Evolutionary conservation across 2,888 invertebrate genomes (phyloP), one percentile per base, ranked within the genome.

Genomic region (Spodoptera exigua): DNA sequence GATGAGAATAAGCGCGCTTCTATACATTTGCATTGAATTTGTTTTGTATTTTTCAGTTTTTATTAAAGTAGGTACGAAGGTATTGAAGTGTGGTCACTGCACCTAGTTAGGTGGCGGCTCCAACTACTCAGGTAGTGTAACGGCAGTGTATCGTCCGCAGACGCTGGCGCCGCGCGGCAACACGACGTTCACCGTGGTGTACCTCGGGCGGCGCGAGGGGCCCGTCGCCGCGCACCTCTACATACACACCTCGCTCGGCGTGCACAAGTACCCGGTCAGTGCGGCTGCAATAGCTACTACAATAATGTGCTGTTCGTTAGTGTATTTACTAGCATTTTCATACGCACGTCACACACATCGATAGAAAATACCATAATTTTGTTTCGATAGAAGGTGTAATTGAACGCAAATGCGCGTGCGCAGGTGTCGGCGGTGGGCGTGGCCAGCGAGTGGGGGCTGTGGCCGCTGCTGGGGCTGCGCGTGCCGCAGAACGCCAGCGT

Each of bases 121-220:
- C 18, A 3, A 2, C 2, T n/a, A n/a, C n/a, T n/a, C n/a, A n/a
- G 9, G 17, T 5, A 17, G 21, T 14, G 14, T 2, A 1, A n/a
- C 37, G 13, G 7, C 37, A 17, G 44, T 14, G 21, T 41, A 46
- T 47, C 32, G 17, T 36, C n/a, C 49, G 60, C 93, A 98, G 98
- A 96, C 96, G 87, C 96, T 99, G 87, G 97, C 97, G 81, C 98
- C 99, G 61, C 96, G 97, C 79, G 98, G 97, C 69, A 99, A 99
- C 90, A 99, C 99, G 70, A 97, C 98, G 69, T 99, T 99, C 93
- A 98, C 97, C 94, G 98, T 99, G 82, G 98, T 99, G 75, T 99
- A 98, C 95, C 95, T 99, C 81, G 99, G 99, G 35, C 96, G 99
- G 82, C 97, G 97, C 90, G 97, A 98, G 92, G 99, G 99, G 67